phyloP scores from a whole-genome alignment of 2,888 invertebrate genomes.

The Tenthredo notha region DNA sequence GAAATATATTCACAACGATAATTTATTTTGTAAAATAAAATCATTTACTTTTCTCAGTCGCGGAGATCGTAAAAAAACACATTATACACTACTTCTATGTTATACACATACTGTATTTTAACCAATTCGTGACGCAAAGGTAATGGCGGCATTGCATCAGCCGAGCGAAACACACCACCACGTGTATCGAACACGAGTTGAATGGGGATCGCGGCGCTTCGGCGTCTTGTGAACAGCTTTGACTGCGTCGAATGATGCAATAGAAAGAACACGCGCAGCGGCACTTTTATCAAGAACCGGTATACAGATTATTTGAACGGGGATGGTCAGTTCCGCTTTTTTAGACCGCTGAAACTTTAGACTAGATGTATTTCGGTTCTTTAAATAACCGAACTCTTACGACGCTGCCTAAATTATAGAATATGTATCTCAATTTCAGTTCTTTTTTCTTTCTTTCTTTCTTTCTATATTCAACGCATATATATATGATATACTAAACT shows the following conservation, averaged over 20 bases:
- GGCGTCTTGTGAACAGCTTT: background rate
- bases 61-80: background rate
- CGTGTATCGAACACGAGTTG: conserved; percentile 14
- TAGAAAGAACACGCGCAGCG: background rate
- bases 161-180: conserved; percentile 41
- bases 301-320: background rate
- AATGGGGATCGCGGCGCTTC: background rate
- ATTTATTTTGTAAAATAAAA: too few relatives aligned
- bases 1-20: background rate
- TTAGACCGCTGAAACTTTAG: background rate
- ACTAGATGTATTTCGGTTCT: background rate
- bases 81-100: background rate
- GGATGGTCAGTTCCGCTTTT: background rate
- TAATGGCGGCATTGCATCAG: conserved; percentile 39
- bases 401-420: background rate
- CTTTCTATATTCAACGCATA: background rate
- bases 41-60: background rate
- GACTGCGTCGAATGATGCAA: background rate
- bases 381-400: background rate
- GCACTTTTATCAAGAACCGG: background rate
- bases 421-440: background rate
- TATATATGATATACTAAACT: too few relatives aligned
- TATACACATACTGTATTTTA: background rate
- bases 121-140: conserved; percentile 20
- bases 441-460: background rate